Conservation (phyloP, 1,140 invertebrate genomes). For the Portunus trituberculatus region DNA sequence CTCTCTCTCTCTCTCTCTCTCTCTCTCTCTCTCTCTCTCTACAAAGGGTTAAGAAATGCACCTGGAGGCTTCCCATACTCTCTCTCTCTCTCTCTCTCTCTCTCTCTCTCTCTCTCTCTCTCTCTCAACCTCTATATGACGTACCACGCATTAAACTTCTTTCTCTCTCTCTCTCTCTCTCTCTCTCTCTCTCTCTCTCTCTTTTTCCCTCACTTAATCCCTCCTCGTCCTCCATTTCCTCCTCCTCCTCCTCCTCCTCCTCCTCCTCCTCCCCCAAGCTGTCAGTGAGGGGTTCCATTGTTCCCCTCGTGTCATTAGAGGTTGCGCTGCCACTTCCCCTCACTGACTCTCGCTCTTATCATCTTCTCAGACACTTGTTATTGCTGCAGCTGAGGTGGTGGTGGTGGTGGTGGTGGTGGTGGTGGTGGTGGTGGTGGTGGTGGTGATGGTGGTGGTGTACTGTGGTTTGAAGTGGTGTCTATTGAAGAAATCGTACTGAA, state of each 20-base stretch:
- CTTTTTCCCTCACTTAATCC: neutral
- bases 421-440: neutral
- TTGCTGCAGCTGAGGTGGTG: neutral
- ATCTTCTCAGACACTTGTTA: neutral
- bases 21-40: too few relatives aligned
- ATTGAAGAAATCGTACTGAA: too few relatives aligned
- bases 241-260: neutral
- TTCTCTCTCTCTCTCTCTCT: too few relatives aligned
- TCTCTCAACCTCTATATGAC: too few relatives aligned
- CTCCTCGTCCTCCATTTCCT: neutral
- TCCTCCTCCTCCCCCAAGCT: neutral
- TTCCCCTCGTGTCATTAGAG: neutral
- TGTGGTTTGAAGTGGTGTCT: too few relatives aligned
- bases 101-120: too few relatives aligned
- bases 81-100: too few relatives aligned
- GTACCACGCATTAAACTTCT: too few relatives aligned
- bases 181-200: too few relatives aligned
- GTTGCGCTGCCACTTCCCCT: neutral
- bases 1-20: neutral
- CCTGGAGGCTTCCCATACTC: too few relatives aligned
- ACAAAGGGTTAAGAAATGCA: too few relatives aligned
- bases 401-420: neutral
- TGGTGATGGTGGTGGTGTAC: neutral
- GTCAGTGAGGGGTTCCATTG: too few relatives aligned
- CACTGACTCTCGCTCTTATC: neutral